Evolutionary conservation across 1,140 invertebrate species (phyloP).

Genomic region (Brachystomella parvula): DNA sequence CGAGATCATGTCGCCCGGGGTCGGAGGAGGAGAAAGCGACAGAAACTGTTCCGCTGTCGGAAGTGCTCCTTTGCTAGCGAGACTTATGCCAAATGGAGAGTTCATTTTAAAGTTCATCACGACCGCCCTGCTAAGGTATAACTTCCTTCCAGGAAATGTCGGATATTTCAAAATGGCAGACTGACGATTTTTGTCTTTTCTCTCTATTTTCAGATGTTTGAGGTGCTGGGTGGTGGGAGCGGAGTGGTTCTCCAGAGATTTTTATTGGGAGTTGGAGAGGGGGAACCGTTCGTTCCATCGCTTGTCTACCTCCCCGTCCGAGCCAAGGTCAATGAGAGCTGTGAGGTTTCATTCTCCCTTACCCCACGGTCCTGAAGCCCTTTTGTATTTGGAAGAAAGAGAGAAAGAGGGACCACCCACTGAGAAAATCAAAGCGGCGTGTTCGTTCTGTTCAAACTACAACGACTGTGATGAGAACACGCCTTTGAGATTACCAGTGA

Average conservation of each 20-base stretch:
- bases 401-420: conserved; percentile 25
- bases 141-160: background rate
- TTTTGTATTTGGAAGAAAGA: conserved; percentile 20
- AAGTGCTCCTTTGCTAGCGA: conserved; percentile 33
- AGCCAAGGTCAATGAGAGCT: conserved; percentile 64
- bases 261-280: conserved; percentile 13
- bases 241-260: conserved; percentile 6
- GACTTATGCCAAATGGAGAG: conserved; percentile 26
- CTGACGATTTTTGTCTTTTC: background rate
- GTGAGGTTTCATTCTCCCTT: conserved; percentile 82
- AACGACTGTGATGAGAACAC: conserved; percentile 40
- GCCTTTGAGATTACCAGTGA: conserved; percentile 38
- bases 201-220: conserved; percentile 3
- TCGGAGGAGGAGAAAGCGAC: conserved; percentile 14
- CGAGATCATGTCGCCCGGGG: conserved; percentile 38
- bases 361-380: conserved; percentile 62
- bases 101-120: conserved; percentile 33
- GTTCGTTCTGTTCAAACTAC: conserved; percentile 40
- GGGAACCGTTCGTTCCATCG: conserved; percentile 66
- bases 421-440: conserved; percentile 38
- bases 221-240: conserved; percentile 6
- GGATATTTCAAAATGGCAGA: background rate
- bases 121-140: background rate
- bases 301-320: conserved; percentile 85
- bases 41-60: conserved; percentile 38